Percentiles rank a stretch among this genome's conserved stretches.
Evolutionary conservation across 2,888 invertebrate species (phyloP).

Genomic region (Thera britannica): DNA sequence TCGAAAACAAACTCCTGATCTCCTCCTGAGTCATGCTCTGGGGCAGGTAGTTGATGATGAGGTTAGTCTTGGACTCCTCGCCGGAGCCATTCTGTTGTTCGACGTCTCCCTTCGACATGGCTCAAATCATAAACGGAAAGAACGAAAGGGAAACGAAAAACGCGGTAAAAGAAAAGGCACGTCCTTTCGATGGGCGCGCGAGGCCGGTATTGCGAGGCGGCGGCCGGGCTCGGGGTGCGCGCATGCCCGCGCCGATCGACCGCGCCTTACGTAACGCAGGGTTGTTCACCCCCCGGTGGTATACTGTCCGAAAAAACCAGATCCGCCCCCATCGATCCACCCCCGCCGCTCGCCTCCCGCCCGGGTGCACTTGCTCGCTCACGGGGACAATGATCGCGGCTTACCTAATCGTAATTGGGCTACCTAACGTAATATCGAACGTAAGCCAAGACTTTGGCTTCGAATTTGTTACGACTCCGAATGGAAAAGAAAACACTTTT

Average conservation of each 20-base stretch:
- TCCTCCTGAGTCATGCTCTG: slow-evolving; percentile 99
- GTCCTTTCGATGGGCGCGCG: slow-evolving; percentile 81
- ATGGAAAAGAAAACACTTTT: not conserved
- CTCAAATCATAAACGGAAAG: slow-evolving; percentile 85
- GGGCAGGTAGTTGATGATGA: slow-evolving; percentile 99
- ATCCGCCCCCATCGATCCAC: slow-evolving; percentile 76
- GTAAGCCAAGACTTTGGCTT: slow-evolving; percentile 24
- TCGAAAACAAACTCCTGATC: slow-evolving; percentile 98
- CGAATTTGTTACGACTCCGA: slow-evolving; percentile 3
- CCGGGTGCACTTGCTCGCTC: slow-evolving; percentile 27
- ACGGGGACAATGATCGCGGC: slow-evolving; percentile 38
- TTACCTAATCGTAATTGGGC: slow-evolving; percentile 37
- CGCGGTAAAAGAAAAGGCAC: slow-evolving; percentile 83
- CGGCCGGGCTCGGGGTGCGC: slow-evolving; percentile 47
- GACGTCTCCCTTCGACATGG: slow-evolving; percentile 93
- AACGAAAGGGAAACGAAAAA: slow-evolving; percentile 85
- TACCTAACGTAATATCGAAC: slow-evolving; percentile 28
- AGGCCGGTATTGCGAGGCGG: slow-evolving; percentile 70
- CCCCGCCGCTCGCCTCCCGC: slow-evolving; percentile 40
- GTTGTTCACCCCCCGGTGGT: slow-evolving; percentile 83
- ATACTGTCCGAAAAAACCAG: slow-evolving; percentile 84
- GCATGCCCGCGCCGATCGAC: slow-evolving; percentile 73
- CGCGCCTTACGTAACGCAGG: slow-evolving; percentile 77
- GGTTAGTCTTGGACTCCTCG: slow-evolving; percentile 98
- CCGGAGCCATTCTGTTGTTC: slow-evolving; percentile 94